Conservation (phyloP, 2,113 vertebrate species). For the Machaerirhynchus nigripectus region DNA sequence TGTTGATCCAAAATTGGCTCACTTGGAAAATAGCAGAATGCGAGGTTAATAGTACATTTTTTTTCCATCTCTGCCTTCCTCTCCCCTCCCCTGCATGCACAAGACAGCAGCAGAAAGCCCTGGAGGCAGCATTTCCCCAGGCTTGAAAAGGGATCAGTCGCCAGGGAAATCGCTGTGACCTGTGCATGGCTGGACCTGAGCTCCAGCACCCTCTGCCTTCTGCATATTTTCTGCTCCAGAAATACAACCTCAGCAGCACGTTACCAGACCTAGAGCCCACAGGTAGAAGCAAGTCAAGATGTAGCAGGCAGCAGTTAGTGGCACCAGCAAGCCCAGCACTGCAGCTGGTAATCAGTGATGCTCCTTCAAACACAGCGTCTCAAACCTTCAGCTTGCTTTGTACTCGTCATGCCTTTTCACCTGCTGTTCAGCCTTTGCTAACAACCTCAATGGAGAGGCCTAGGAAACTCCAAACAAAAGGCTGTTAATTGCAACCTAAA, state of each 20-base stretch:
- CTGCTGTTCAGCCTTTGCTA: slow-evolving; percentile 1
- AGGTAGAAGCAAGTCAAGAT: neutral
- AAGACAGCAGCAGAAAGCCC: neutral
- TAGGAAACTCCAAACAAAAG: neutral
- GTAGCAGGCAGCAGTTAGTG: neutral
- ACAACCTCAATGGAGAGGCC: neutral
- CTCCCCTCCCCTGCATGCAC: neutral
- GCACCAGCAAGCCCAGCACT: neutral
- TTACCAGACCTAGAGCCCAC: neutral
- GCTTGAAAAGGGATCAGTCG: accelerated
- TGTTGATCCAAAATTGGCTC: neutral
- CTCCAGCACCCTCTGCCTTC: neutral
- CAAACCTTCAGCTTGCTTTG: neutral
- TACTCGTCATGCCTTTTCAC: accelerated
- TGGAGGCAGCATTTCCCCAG: neutral
- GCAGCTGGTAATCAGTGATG: neutral
- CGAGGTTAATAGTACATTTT: neutral
- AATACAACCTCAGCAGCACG: neutral
- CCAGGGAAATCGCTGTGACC: accelerated
- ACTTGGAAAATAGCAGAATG: neutral
- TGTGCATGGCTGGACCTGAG: accelerated
- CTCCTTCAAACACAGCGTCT: neutral
- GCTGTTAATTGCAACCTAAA: neutral
- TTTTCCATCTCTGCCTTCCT: neutral
- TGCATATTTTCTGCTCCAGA: neutral